Conservation (phyloP, 2,797 vertebrate species). For the Etheostoma perlongum region DNA sequence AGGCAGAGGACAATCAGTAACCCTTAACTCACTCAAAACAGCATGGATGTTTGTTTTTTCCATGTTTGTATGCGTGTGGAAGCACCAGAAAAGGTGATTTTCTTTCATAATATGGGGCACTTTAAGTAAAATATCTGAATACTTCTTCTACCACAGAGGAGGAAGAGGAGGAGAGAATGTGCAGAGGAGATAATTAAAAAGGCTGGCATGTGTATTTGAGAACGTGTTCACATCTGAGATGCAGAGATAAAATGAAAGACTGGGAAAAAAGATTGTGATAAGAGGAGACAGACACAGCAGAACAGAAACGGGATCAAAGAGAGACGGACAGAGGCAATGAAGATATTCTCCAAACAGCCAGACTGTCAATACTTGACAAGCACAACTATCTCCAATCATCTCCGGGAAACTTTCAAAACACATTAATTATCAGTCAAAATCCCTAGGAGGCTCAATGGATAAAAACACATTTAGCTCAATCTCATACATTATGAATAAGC, state of each 20-base stretch:
- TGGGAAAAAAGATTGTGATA: slow-evolving; percentile 45
- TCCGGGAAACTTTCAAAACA: slow-evolving; percentile 57
- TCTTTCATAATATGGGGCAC: no score
- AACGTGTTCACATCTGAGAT: slow-evolving; percentile 37
- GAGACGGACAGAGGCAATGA: slow-evolving; percentile 38
- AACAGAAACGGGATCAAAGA: slow-evolving; percentile 58
- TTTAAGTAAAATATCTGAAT: no score
- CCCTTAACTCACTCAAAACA: no score
- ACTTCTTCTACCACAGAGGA: background rate
- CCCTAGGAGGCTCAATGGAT: slow-evolving; percentile 63
- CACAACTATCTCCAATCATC: slow-evolving; percentile 60
- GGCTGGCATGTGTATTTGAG: slow-evolving; percentile 6
- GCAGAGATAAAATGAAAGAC: slow-evolving; percentile 45
- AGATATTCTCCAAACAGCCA: slow-evolving; percentile 46
- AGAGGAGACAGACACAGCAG: slow-evolving; percentile 43
- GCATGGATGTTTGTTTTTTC: no score
- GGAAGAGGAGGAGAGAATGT: background rate
- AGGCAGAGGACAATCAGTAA: no score
- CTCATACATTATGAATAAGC: slow-evolving; percentile 71
- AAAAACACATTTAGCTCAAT: slow-evolving; percentile 66
- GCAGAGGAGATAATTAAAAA: slow-evolving; percentile 37
- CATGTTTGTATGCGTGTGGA: no score
- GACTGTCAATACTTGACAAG: slow-evolving; percentile 60
- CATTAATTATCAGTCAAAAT: slow-evolving; percentile 58
- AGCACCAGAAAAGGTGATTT: no score